These are phyloP conservation scores for Xanthia icteritia DNA, from an alignment of 2,888 invertebrate species.

Conservation along the genomic window DNA sequence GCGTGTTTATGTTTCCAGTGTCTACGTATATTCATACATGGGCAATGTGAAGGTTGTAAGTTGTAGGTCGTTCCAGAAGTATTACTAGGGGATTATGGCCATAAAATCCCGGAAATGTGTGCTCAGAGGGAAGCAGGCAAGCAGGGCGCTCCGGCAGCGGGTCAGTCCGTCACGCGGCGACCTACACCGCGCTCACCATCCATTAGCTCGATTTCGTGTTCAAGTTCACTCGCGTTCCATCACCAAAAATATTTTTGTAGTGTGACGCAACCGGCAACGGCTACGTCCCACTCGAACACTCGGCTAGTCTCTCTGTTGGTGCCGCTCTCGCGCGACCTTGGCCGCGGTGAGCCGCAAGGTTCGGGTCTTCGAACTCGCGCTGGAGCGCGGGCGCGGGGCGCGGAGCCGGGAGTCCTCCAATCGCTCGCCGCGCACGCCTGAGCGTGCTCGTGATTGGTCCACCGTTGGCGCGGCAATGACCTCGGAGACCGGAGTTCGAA, in stretches of 20 bases:
- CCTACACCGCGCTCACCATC: constrained; percentile 85
- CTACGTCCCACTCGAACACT: constrained; percentile 85
- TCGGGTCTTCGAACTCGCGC: constrained; percentile 94
- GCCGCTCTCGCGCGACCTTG: constrained; percentile 92
- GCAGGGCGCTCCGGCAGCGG: constrained; percentile 82
- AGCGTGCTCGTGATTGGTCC: constrained; percentile 89
- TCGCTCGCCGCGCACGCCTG: constrained; percentile 84
- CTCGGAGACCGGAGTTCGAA: constrained; percentile 95
- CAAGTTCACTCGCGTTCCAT: constrained; percentile 90
- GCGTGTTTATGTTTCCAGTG: background rate
- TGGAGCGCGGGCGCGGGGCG: constrained; percentile 82
- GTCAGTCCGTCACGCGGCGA: constrained; percentile 87
- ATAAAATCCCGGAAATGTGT: constrained; percentile 76
- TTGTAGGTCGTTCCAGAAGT: constrained; percentile 20
- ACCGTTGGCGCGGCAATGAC: constrained; percentile 93
- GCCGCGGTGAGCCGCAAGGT: constrained; percentile 97
- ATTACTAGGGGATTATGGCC: constrained; percentile 8
- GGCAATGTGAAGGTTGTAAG: constrained; percentile 11
- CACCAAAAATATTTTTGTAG: constrained; percentile 90
- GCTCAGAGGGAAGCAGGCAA: constrained; percentile 77
- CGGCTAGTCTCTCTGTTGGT: constrained; percentile 82
- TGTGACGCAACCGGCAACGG: constrained; percentile 88
- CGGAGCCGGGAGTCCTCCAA: constrained; percentile 85
- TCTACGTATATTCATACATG: background rate
- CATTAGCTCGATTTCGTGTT: constrained; percentile 89